phyloP scores from a whole-genome alignment of 2,797 vertebrate genomes.

The Acanthurus leucopareius region DNA sequence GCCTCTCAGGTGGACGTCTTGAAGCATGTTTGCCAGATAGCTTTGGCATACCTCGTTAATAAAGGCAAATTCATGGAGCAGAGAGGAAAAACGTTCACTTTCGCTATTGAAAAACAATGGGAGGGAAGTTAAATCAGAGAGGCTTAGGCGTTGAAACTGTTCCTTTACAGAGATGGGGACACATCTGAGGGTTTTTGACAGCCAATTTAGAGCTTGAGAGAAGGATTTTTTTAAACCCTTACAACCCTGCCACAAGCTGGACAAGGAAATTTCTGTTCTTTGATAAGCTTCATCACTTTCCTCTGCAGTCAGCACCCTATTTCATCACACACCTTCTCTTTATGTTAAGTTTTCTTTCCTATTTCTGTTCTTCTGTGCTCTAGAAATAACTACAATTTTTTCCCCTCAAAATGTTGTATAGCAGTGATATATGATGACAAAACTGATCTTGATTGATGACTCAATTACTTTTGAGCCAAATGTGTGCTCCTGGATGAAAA shows the following conservation, averaged over 20 bases:
- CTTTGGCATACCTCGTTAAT: background rate
- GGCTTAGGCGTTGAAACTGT: slow-evolving; percentile 42
- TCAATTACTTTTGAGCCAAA: too few species aligned
- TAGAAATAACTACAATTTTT: background rate
- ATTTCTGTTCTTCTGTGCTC: slow-evolving; percentile 17
- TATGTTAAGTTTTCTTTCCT: slow-evolving; percentile 6
- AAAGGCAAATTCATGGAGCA: background rate
- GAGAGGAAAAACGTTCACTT: slow-evolving; percentile 7
- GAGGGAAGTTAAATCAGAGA: slow-evolving; percentile 22
- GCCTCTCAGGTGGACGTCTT: slow-evolving; percentile 27
- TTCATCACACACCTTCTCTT: slow-evolving; percentile 36
- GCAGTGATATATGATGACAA: slow-evolving; percentile 19
- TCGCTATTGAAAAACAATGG: background rate
- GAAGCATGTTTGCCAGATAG: background rate
- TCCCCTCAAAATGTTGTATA: slow-evolving; percentile 18
- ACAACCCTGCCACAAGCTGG: slow-evolving; percentile 40
- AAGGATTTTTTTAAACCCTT: background rate
- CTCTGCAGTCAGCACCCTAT: slow-evolving; percentile 38
- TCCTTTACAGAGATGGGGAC: slow-evolving; percentile 53
- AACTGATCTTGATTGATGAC: too few species aligned
- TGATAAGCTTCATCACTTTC: slow-evolving; percentile 65
- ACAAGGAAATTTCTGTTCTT: slow-evolving; percentile 51
- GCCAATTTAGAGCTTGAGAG: slow-evolving; percentile 36
- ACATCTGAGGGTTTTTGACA: slow-evolving; percentile 57
- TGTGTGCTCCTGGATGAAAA: too few species aligned